Evolutionary conservation across 2,888 invertebrate genomes (phyloP).

Genomic region (Sylvicola cinctus): DNA sequence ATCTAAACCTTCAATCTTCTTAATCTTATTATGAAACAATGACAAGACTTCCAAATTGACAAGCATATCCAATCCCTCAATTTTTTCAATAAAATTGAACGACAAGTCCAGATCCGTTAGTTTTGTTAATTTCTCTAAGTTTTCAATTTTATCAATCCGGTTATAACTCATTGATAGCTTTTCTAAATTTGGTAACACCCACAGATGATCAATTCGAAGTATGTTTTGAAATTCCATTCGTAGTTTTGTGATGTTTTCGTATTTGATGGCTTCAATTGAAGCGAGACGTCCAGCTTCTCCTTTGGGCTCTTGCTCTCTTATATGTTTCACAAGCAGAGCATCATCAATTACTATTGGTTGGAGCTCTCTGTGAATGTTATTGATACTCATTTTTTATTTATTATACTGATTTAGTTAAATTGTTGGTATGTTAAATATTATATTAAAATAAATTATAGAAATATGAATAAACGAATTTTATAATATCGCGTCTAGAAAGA

Average conservation of each 20-base stretch:
- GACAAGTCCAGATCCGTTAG: slow-evolving; percentile 70
- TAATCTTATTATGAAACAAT: slow-evolving; percentile 60
- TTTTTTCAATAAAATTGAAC: slow-evolving; percentile 67
- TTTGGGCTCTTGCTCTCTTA: slow-evolving; percentile 53
- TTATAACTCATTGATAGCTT: slow-evolving; percentile 71
- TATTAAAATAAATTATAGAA: no score
- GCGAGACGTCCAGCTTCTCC: slow-evolving; percentile 60
- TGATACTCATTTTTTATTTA: no score
- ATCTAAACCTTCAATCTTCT: slow-evolving; percentile 56
- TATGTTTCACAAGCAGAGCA: slow-evolving; percentile 48
- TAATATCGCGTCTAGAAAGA: no score
- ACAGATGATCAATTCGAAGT: slow-evolving; percentile 68
- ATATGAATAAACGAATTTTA: no score
- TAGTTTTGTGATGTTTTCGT: slow-evolving; percentile 47
- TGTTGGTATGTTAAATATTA: no score
- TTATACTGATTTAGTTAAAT: no score
- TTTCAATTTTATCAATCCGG: slow-evolving; percentile 71
- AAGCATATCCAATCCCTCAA: slow-evolving; percentile 58
- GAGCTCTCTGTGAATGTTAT: slow-evolving; percentile 31
- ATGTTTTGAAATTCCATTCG: slow-evolving; percentile 69
- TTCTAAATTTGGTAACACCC: slow-evolving; percentile 57
- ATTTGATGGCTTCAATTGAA: slow-evolving; percentile 51
- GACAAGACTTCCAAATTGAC: slow-evolving; percentile 56
- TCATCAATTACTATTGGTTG: slow-evolving; percentile 62
- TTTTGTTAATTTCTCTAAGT: slow-evolving; percentile 48